Evolutionary conservation across 2,797 vertebrate genomes (phyloP), one percentile per base, ranked within the genome.

Genomic region (Aerospiza tachiro): DNA sequence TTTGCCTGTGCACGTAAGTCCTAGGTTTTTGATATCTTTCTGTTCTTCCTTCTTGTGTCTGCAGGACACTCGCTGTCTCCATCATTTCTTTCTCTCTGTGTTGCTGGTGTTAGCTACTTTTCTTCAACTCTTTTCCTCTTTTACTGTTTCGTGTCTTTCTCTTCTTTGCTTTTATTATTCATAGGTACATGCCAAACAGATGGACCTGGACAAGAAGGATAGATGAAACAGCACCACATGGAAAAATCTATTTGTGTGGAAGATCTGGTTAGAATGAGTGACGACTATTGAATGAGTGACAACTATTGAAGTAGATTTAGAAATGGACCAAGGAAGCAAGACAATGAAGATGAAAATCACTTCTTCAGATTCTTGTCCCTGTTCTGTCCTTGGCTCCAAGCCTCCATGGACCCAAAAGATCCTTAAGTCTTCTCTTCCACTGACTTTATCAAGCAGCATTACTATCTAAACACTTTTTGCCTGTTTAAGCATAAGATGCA

Each of bases 1-100:
- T 84, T 53, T 73, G 28, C 35, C 21, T 56, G 36, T 0, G 2
- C 11, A 44, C 3, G 0, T 33, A 81, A 74, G 10, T n/a, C 45
- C 21, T 59, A 62, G 19, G 13, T 11, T 86, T 90, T 49, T 50
- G 13, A 4, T 42, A 53, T 22, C 10, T 84, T 56, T 38, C 75
- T 67, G 9, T 72, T 79, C 26, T 75, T 90, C 56, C 20, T 87
- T 35, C 52, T n/a, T n/a, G n/a, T 55, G 16, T 25, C 29, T 83
- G 26, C 65, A 78, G 13, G 23, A 65, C 15, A 29, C 10, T 42
- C 2, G 2, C 52, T 49, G 18, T 45, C 16, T 82, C 49, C 49
- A 45, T 25, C 1, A 36, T 42, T 83, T 88, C 36, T 88, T 90
- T 86, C 55, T 77, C 12, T 90, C 33, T 68, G 6, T 42, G 82